Evolutionary conservation across 2,113 vertebrate genomes (phyloP).

Genomic region (Haplochromis burtoni): DNA sequence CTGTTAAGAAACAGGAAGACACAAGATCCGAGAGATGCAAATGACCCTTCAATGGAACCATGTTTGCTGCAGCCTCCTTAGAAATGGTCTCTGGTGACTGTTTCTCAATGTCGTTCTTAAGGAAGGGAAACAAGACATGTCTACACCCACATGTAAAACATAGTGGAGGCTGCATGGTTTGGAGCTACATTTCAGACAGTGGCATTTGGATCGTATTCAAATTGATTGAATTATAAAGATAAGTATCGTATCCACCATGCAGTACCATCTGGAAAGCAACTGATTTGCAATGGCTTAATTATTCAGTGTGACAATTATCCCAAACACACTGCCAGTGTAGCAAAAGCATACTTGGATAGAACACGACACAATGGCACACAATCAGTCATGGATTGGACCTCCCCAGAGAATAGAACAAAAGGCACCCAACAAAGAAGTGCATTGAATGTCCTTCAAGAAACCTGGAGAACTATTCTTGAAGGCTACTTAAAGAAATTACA

Average conservation of each 20-base stretch:
- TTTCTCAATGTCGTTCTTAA: background rate
- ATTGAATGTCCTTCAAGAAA: background rate
- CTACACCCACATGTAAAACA: background rate
- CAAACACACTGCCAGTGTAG: background rate
- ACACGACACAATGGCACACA: background rate
- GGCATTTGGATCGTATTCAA: background rate
- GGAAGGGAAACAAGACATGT: background rate
- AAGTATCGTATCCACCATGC: background rate
- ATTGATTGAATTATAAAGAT: background rate
- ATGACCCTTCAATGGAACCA: background rate
- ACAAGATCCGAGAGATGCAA: background rate
- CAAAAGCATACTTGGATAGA: background rate
- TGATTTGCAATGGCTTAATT: background rate
- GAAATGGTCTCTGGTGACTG: background rate
- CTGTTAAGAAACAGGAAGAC: background rate
- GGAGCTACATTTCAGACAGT: background rate
- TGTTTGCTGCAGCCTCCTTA: background rate
- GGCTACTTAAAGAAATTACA: background rate
- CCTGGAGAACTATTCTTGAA: background rate
- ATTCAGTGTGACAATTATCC: background rate
- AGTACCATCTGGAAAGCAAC: background rate
- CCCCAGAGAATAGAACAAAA: background rate
- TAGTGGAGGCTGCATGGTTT: background rate
- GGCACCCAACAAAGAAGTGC: background rate
- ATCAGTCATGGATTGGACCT: background rate